Evolutionary conservation across 1,140 invertebrate species (phyloP).

Genomic region (Sycobia sp.): DNA sequence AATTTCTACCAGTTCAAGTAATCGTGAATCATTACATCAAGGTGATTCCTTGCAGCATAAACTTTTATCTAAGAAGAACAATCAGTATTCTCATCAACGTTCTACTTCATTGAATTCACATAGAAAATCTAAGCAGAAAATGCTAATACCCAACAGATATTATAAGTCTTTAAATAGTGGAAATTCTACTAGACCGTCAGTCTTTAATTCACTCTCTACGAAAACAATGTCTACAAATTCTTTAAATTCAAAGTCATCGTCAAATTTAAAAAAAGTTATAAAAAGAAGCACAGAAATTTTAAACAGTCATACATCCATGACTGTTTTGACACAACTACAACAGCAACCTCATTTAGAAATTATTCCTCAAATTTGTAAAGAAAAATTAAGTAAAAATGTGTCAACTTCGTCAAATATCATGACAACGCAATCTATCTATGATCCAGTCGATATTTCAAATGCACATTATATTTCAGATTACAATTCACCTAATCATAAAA

Average conservation of each 20-base stretch:
- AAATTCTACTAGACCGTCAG: background rate
- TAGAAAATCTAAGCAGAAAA: background rate
- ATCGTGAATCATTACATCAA: constrained; percentile 20
- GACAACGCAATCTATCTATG: background rate
- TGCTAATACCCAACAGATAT: background rate
- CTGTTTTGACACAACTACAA: constrained; percentile 61
- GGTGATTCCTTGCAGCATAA: constrained; percentile 52
- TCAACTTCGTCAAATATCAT: constrained; percentile 19
- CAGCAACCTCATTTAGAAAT: constrained; percentile 70
- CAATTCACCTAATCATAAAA: constrained; percentile 2
- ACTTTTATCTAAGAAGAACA: constrained; percentile 53
- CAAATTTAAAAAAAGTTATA: background rate
- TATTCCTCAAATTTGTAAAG: constrained; percentile 57
- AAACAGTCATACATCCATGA: constrained; percentile 27
- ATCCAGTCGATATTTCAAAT: background rate
- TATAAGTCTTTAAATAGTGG: background rate
- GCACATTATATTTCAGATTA: background rate
- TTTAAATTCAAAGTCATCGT: background rate
- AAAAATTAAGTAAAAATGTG: constrained; percentile 44
- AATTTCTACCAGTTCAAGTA: background rate
- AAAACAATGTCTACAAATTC: background rate
- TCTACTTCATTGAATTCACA: background rate
- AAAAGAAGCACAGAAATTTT: background rate
- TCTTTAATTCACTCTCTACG: background rate
- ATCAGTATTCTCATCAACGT: constrained; percentile 25